Evolutionary conservation across 53 echinoderm and acorn worm genomes (phyloP).

Genomic region (Henricia sp.): DNA sequence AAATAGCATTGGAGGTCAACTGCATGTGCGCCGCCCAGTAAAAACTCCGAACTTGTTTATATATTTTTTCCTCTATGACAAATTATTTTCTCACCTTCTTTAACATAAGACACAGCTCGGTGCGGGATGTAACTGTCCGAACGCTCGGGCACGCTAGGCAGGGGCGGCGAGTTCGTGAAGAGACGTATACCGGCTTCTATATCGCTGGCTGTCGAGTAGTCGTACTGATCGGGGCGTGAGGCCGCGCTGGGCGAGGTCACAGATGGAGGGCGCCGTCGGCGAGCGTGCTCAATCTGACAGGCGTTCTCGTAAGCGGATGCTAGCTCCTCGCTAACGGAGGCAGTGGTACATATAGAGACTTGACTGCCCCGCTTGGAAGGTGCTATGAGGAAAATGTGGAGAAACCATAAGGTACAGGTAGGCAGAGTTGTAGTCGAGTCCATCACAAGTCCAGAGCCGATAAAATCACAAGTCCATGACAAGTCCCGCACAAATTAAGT

Average conservation of each 20-base stretch:
- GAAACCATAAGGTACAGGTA: too few species aligned
- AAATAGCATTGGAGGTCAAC: too few species aligned
- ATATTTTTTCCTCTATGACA: not conserved
- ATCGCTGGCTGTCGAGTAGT: conserved; percentile 84
- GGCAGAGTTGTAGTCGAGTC: too few species aligned
- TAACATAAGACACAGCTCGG: conserved; percentile 42
- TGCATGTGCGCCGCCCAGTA: too few species aligned
- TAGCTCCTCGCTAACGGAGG: conserved; percentile 78
- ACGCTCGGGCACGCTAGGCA: conserved; percentile 81
- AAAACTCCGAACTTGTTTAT: not conserved
- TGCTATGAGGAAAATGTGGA: too few species aligned
- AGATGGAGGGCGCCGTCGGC: conserved; percentile 4
- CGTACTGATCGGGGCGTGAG: conserved; percentile 11
- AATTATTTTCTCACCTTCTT: conserved; percentile 47
- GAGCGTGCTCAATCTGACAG: conserved; percentile 70
- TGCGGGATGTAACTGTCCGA: conserved; percentile 45
- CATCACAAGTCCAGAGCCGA: too few species aligned
- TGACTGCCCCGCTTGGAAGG: conserved; percentile 31
- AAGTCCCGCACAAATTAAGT: too few species aligned
- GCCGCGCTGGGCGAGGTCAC: not conserved
- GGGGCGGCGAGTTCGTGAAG: conserved; percentile 84
- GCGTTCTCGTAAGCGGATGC: conserved; percentile 83
- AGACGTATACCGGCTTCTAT: conserved; percentile 85
- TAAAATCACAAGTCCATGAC: too few species aligned
- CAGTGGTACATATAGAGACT: conserved; percentile 48